Conservation (phyloP, 2,888 invertebrate genomes). For the Aspidapion aeneum region DNA sequence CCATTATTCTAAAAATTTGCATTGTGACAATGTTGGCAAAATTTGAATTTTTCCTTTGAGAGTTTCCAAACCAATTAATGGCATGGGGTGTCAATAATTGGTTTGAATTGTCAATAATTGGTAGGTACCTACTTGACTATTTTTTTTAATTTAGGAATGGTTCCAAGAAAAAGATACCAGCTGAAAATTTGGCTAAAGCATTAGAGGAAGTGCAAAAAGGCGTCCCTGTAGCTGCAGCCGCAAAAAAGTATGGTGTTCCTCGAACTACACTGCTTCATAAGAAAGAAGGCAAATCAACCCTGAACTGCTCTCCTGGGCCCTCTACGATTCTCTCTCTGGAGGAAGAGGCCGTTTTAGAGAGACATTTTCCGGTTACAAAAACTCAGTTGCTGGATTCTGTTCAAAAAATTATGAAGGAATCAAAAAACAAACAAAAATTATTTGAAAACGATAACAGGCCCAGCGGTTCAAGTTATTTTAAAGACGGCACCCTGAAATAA, state of each 20-base stretch:
- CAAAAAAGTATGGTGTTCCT: too few relatives aligned
- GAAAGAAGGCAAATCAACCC: constrained; percentile 4
- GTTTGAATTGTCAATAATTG: not conserved
- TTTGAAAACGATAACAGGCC: constrained; percentile 2
- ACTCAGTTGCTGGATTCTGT: not conserved
- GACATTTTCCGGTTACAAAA: constrained; percentile 5
- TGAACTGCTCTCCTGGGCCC: not conserved
- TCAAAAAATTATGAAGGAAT: not conserved
- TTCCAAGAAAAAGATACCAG: not conserved
- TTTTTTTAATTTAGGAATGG: not conserved
- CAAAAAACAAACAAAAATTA: not conserved
- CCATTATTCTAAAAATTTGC: not conserved
- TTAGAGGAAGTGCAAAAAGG: not conserved
- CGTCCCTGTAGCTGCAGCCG: not conserved
- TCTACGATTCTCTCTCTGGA: constrained; percentile 1
- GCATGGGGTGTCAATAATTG: not conserved
- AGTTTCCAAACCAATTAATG: not conserved
- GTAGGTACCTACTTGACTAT: not conserved
- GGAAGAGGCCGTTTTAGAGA: constrained; percentile 4
- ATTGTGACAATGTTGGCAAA: not conserved
- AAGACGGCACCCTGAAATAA: constrained; percentile 1
- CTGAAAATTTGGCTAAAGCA: not conserved
- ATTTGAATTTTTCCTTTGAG: not conserved
- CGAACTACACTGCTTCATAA: constrained; percentile 2
- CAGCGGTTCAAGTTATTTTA: constrained; percentile 7